phyloP scores from a whole-genome alignment of 2,888 invertebrate species.

The Lottia gigantea region DNA sequence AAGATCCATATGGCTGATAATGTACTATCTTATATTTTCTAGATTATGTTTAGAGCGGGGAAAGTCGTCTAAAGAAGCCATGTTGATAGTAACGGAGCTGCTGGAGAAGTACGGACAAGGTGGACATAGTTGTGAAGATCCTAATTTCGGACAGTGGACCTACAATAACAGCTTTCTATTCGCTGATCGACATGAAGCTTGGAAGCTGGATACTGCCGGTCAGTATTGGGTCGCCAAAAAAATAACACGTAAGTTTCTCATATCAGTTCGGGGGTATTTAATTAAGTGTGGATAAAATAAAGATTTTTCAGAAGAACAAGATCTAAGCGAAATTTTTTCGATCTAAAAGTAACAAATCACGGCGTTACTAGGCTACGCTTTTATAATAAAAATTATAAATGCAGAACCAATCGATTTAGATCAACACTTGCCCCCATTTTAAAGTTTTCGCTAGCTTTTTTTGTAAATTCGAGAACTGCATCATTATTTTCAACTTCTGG shows the following conservation, averaged over 20 bases:
- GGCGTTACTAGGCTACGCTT: too few species aligned
- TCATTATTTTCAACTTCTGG: neutral
- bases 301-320: too few species aligned
- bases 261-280: neutral
- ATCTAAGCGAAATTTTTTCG: neutral
- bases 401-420: too few species aligned
- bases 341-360: neutral
- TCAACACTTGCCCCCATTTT: too few species aligned
- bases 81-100: conserved; percentile 76
- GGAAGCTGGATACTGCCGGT: conserved; percentile 83
- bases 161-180: conserved; percentile 83
- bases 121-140: conserved; percentile 76
- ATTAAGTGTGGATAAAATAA: too few species aligned
- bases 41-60: conserved; percentile 80
- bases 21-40: conserved; percentile 20
- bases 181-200: conserved; percentile 78
- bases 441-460: too few species aligned
- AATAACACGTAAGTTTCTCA: conserved; percentile 70
- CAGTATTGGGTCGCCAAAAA: conserved; percentile 82
- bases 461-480: neutral
- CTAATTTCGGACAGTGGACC: conserved; percentile 69
- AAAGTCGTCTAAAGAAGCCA: conserved; percentile 75
- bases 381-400: too few species aligned
- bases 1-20: too few species aligned
- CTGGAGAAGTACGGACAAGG: conserved; percentile 79